Evolutionary conservation across 1,140 invertebrate genomes (phyloP).

Genomic region (Tetranychus urticae): DNA sequence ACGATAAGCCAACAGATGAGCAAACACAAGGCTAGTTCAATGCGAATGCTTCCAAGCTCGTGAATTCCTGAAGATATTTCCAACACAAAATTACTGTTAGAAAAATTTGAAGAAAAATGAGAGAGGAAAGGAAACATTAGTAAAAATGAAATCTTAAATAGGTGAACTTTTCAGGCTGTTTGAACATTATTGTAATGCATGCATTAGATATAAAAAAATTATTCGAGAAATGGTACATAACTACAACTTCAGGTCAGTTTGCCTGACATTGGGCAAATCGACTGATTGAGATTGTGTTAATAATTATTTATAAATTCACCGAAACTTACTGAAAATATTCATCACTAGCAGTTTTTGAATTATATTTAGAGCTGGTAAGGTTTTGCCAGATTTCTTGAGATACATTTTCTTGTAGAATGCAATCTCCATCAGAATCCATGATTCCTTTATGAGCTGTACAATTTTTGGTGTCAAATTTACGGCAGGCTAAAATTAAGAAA

Average conservation of each 20-base stretch:
- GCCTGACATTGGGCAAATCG: no score
- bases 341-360: slow-evolving; percentile 7
- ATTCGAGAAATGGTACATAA: no score
- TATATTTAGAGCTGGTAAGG: background rate
- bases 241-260: no score
- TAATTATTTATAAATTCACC: background rate
- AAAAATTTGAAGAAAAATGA: background rate
- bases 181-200: no score
- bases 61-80: slow-evolving; percentile 64
- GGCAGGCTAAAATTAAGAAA: slow-evolving; percentile 5
- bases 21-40: slow-evolving; percentile 82
- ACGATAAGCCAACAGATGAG: slow-evolving; percentile 79
- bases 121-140: no score
- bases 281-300: no score
- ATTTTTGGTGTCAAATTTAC: slow-evolving; percentile 20
- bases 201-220: no score
- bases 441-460: slow-evolving; percentile 19
- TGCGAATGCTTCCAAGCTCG: slow-evolving; percentile 54
- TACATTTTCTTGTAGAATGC: slow-evolving; percentile 10
- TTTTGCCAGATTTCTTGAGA: background rate
- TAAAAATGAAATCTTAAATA: no score
- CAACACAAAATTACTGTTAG: slow-evolving; percentile 30
- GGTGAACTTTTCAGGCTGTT: no score
- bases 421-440: slow-evolving; percentile 13
- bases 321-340: slow-evolving; percentile 12